Conservation (phyloP, 2,797 vertebrate genomes). For the Enteromius paludinosus region DNA sequence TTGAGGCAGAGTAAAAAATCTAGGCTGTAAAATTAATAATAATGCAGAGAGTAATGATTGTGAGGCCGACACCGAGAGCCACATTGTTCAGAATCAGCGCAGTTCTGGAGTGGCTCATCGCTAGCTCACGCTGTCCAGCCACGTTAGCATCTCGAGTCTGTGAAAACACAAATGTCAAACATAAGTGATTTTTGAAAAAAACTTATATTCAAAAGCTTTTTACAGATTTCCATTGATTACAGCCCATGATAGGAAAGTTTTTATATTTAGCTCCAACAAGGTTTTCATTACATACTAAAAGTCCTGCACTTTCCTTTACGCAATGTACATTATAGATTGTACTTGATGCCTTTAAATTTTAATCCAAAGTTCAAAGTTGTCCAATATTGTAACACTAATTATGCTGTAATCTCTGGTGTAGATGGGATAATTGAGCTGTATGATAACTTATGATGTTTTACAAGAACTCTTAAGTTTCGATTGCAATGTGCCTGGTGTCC, state of each 20-base stretch:
- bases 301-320: neutral
- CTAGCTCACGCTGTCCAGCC: neutral
- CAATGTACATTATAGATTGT: neutral
- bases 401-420: neutral
- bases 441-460: neutral
- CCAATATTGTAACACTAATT: neutral
- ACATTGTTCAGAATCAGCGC: neutral
- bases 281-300: neutral
- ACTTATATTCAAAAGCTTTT: no score
- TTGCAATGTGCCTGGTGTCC: no score
- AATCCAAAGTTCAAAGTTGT: neutral
- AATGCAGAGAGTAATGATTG: accelerated
- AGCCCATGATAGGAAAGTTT: no score
- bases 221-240: no score
- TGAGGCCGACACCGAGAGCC: neutral
- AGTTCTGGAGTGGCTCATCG: neutral
- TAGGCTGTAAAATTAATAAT: neutral
- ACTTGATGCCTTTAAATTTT: neutral
- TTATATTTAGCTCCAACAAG: no score
- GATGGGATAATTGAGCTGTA: neutral
- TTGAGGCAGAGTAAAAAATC: neutral
- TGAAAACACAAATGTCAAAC: neutral
- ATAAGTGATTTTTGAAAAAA: neutral
- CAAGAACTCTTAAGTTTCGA: no score
- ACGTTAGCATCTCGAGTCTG: neutral